These are phyloP conservation scores for Heteropelma amictum DNA, from an alignment of 2,888 invertebrate genomes.

Conservation along the genomic window DNA sequence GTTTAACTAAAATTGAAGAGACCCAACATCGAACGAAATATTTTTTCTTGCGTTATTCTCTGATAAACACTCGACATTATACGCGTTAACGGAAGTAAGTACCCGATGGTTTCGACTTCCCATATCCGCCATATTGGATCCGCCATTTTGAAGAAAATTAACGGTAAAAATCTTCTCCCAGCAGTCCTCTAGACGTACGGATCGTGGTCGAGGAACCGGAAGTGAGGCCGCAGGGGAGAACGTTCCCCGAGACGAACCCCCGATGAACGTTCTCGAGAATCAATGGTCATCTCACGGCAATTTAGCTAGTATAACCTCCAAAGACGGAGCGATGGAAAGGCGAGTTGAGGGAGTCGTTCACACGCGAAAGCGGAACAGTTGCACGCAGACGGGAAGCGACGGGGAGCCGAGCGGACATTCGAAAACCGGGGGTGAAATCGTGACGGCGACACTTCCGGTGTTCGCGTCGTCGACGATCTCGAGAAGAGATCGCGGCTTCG, in stretches of 20 bases:
- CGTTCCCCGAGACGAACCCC: neutral
- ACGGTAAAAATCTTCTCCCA: no score
- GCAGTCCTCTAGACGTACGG: constrained; percentile 23
- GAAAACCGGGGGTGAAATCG: constrained; percentile 71
- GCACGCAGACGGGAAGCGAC: constrained; percentile 70
- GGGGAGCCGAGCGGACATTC: constrained; percentile 64
- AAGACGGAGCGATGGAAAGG: no score
- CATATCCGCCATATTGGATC: no score
- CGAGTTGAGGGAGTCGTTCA: constrained; percentile 42
- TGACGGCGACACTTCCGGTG: constrained; percentile 58
- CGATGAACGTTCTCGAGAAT: constrained; percentile 58
- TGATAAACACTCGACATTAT: no score
- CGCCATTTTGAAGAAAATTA: neutral
- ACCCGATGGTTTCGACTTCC: no score
- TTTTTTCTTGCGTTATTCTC: no score
- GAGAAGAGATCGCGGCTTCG: neutral
- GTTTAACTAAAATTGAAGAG: no score
- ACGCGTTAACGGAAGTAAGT: no score
- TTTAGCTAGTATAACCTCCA: constrained; percentile 63
- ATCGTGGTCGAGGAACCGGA: constrained; percentile 9
- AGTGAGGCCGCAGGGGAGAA: neutral
- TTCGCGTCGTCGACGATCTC: neutral
- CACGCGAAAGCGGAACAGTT: constrained; percentile 71
- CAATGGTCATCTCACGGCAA: constrained; percentile 77
- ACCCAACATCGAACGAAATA: no score